A percentile compares a stretch with the other conserved stretches of the same genome.
These are phyloP conservation scores for Tuberolachnus salignus DNA, from an alignment of 2,888 invertebrate species.

Conservation along the genomic window DNA sequence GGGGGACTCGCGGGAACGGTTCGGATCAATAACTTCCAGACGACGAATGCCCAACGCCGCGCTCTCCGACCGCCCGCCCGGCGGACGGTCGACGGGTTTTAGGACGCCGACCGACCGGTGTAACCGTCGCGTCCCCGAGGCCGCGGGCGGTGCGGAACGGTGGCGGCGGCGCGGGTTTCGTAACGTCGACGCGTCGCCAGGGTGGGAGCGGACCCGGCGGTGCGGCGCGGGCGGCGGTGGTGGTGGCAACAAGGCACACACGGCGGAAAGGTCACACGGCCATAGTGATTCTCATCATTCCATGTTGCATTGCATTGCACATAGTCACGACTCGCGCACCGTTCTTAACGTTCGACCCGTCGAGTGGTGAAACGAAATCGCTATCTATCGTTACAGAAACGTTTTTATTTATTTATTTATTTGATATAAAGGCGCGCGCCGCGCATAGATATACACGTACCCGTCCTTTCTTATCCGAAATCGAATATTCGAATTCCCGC, in stretches of 20 bases:
- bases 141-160: neutral
- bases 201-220: neutral
- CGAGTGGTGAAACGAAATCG: constrained; percentile 51
- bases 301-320: constrained; percentile 52
- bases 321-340: constrained; percentile 55
- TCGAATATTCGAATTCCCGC: constrained; percentile 45
- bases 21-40: constrained; percentile 56
- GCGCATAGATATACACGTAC: neutral
- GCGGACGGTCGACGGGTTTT: neutral
- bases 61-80: neutral
- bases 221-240: neutral
- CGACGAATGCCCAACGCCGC: constrained; percentile 33
- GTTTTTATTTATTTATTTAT: constrained; percentile 38
- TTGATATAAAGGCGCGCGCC: constrained; percentile 28
- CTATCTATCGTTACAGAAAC: constrained; percentile 49
- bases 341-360: constrained; percentile 49
- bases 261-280: constrained; percentile 50
- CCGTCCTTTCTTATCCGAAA: constrained; percentile 43
- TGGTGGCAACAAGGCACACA: constrained; percentile 2
- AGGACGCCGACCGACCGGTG: constrained; percentile 51
- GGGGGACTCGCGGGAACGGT: constrained; percentile 19
- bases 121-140: constrained; percentile 53
- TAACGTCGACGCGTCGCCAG: neutral
- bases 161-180: constrained; percentile 25
- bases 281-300: constrained; percentile 56